These are phyloP conservation scores for Dynastes maya DNA, from an alignment of 2,888 invertebrate species.

Conservation along the genomic window DNA sequence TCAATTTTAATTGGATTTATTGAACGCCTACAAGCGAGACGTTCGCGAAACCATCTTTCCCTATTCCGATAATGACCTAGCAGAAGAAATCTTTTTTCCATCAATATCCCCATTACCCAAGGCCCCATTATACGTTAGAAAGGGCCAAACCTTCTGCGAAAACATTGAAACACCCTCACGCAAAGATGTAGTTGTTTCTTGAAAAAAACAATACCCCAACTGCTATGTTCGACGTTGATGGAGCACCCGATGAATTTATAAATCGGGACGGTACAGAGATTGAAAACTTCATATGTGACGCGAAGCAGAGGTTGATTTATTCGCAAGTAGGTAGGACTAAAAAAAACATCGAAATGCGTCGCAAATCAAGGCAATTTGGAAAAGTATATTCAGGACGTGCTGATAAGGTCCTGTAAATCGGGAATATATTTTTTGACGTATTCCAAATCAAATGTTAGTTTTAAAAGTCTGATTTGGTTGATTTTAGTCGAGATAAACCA, in stretches of 20 bases:
- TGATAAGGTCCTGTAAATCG: slow-evolving; percentile 80
- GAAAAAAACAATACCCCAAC: slow-evolving; percentile 58
- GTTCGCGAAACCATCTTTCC: slow-evolving; percentile 62
- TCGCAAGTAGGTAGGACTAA: slow-evolving; percentile 77
- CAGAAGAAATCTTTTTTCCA: slow-evolving; percentile 49
- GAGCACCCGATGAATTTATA: slow-evolving; percentile 57
- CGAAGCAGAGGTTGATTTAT: slow-evolving; percentile 72
- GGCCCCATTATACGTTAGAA: slow-evolving; percentile 60
- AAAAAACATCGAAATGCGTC: slow-evolving; percentile 79
- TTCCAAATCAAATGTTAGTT: not conserved
- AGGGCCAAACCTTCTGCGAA: slow-evolving; percentile 69
- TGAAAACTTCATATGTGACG: slow-evolving; percentile 63
- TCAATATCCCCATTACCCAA: slow-evolving; percentile 54
- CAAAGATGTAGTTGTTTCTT: slow-evolving; percentile 64
- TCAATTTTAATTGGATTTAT: not conserved
- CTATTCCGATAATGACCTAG: slow-evolving; percentile 57
- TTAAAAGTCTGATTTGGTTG: not conserved
- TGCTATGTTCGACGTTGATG: slow-evolving; percentile 61
- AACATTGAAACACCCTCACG: slow-evolving; percentile 70
- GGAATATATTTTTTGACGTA: slow-evolving; percentile 68
- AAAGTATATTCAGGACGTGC: slow-evolving; percentile 77
- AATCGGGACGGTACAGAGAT: slow-evolving; percentile 62
- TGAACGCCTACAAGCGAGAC: slow-evolving; percentile 9
- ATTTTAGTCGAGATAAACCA: slow-evolving; percentile 68
- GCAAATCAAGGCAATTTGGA: slow-evolving; percentile 77